Evolutionary conservation across 2,888 invertebrate species (phyloP).

Genomic region (Chloroclystis v-ata): DNA sequence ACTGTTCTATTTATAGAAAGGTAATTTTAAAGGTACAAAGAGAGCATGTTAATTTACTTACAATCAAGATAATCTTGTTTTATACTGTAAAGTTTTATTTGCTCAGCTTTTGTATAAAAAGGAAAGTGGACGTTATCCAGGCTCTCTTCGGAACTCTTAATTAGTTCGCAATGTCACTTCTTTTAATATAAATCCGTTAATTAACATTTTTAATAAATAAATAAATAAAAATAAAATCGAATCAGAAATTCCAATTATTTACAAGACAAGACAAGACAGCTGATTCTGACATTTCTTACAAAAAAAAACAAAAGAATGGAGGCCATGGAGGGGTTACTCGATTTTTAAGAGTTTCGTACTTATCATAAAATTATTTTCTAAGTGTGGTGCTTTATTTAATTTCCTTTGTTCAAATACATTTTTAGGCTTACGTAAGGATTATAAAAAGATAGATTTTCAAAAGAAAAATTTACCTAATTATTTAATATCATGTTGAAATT

Average conservation of each 20-base stretch:
- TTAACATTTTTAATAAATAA: conserved; percentile 11
- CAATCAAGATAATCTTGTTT: conserved; percentile 3
- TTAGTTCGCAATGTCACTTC: too few relatives aligned
- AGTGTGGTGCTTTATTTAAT: too few relatives aligned
- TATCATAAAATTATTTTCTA: too few relatives aligned
- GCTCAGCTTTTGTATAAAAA: not conserved
- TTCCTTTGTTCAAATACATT: too few relatives aligned
- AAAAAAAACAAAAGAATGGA: conserved; percentile 11
- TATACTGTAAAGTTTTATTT: not conserved
- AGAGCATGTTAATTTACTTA: conserved; percentile 4
- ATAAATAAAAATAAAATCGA: conserved; percentile 22
- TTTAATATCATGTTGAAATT: too few relatives aligned
- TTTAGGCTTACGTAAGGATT: too few relatives aligned
- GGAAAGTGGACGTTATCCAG: not conserved
- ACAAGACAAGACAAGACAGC: conserved; percentile 32
- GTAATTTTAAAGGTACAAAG: not conserved
- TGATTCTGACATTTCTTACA: conserved; percentile 23
- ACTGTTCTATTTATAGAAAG: too few relatives aligned
- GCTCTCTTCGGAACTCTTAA: not conserved
- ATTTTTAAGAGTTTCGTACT: not conserved
- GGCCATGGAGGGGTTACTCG: not conserved
- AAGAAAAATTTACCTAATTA: too few relatives aligned
- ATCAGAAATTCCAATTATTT: conserved; percentile 27
- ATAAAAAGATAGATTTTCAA: too few relatives aligned
- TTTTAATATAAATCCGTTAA: not conserved